phyloP scores from a whole-genome alignment of 2,113 vertebrate species.

The Sylvilagus bachmani region DNA sequence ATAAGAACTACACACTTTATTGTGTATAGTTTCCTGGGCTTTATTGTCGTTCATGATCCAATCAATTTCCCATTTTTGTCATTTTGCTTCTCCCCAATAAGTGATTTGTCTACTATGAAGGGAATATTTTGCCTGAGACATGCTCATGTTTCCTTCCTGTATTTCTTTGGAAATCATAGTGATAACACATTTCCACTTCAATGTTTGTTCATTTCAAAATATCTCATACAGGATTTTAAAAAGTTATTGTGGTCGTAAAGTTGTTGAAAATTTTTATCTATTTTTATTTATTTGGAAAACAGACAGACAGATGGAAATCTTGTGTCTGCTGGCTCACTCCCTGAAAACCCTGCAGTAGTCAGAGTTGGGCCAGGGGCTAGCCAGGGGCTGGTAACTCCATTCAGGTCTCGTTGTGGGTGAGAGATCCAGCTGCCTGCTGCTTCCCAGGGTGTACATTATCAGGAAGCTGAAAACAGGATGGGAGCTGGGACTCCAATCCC shows the following conservation, averaged over 20 bases:
- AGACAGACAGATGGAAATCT: too few species aligned
- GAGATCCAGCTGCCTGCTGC: too few species aligned
- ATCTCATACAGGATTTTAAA: not conserved
- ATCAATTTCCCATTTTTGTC: slow-evolving; percentile 42
- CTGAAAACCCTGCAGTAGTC: not conserved
- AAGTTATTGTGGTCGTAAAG: too few species aligned
- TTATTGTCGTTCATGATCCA: not conserved
- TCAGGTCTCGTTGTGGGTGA: too few species aligned
- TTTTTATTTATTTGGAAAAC: too few species aligned
- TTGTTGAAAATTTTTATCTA: too few species aligned
- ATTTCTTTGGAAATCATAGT: not conserved
- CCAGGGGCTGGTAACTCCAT: too few species aligned
- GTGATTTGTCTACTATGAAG: slow-evolving; percentile 22
- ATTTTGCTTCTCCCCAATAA: slow-evolving; percentile 49
- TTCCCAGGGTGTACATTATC: too few species aligned
- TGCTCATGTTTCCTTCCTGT: not conserved
- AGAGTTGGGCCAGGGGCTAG: not conserved
- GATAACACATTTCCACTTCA: not conserved
- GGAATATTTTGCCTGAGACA: not conserved
- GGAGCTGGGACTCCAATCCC: too few species aligned
- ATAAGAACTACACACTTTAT: not conserved
- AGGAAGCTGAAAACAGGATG: too few species aligned
- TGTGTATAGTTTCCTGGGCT: not conserved
- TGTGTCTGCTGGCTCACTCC: too few species aligned
- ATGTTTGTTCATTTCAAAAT: not conserved